A percentile compares a stretch with the other conserved stretches of the same genome.
Conservation (phyloP, 92 coral and sea anemone species). For the Desmophyllum pertusum region DNA sequence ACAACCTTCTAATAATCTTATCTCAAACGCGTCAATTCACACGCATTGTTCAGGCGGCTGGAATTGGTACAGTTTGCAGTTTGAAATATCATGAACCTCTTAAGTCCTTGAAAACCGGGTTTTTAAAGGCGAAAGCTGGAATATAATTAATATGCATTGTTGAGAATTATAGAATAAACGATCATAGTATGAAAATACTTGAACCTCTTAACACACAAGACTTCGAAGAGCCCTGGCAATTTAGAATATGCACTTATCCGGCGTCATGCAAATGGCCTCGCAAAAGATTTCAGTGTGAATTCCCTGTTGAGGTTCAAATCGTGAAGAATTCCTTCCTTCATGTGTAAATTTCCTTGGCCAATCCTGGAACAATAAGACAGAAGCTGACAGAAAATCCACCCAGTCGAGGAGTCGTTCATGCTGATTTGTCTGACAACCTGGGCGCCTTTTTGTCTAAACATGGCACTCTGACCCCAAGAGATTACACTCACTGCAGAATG, state of each 20-base stretch:
- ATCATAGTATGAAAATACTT: slow-evolving; percentile 30
- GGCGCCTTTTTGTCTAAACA: slow-evolving; percentile 54
- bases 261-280: neutral
- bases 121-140: slow-evolving; percentile 38
- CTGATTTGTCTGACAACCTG: slow-evolving; percentile 38
- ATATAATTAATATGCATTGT: slow-evolving; percentile 12
- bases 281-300: neutral
- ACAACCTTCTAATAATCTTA: slow-evolving; percentile 27
- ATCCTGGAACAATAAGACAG: neutral
- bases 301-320: neutral
- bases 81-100: neutral
- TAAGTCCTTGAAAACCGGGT: slow-evolving; percentile 18
- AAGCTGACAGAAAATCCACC: slow-evolving; percentile 16
- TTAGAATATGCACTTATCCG: slow-evolving; percentile 4
- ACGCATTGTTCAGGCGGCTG: slow-evolving; percentile 1
- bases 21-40: slow-evolving; percentile 22
- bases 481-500: slow-evolving; percentile 29
- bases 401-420: slow-evolving; percentile 32
- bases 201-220: slow-evolving; percentile 29
- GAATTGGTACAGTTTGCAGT: slow-evolving; percentile 35
- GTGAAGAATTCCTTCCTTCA: too few relatives aligned
- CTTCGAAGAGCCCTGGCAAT: slow-evolving; percentile 12
- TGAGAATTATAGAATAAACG: slow-evolving; percentile 27
- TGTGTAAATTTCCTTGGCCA: neutral
- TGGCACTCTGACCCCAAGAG: slow-evolving; percentile 27